Percentiles rank a stretch among this genome's conserved stretches.
phyloP scores from a whole-genome alignment of 2,888 invertebrate species.

The Leptothorax acervorum region DNA sequence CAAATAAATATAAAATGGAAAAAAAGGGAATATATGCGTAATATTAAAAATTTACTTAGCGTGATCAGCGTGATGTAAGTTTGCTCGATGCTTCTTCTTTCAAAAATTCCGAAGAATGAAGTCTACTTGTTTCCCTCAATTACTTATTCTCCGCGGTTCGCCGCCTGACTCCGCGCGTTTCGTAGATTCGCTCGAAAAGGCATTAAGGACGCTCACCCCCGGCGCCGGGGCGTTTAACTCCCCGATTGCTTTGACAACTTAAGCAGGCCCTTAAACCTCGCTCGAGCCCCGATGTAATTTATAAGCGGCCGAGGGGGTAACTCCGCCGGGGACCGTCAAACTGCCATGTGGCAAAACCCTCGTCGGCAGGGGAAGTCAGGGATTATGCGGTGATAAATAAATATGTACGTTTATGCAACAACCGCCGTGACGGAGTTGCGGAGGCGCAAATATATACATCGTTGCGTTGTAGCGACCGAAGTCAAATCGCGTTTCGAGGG shows the following conservation, averaged over 20 bases:
- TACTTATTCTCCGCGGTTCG: conserved; percentile 48
- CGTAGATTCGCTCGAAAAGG: conserved; percentile 68
- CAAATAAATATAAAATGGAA: background rate
- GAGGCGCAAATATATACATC: conserved; percentile 18
- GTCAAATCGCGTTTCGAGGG: conserved; percentile 61
- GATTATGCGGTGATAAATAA: conserved; percentile 85
- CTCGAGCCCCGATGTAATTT: conserved; percentile 83
- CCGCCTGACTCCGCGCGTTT: conserved; percentile 44
- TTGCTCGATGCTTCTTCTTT: background rate
- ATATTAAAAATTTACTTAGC: background rate
- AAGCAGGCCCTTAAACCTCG: conserved; percentile 84
- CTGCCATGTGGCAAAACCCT: conserved; percentile 84
- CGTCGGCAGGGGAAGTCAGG: conserved; percentile 81
- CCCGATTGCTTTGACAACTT: conserved; percentile 84
- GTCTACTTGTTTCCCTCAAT: conserved; percentile 24
- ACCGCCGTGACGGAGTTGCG: conserved; percentile 70
- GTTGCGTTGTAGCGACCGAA: conserved; percentile 15
- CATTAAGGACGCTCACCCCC: conserved; percentile 70
- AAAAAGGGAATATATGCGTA: background rate
- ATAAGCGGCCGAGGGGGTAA: conserved; percentile 81
- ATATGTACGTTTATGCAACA: conserved; percentile 80
- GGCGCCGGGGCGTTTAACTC: conserved; percentile 79
- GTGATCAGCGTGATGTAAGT: background rate
- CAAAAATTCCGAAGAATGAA: conserved; percentile 19
- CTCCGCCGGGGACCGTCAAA: conserved; percentile 81